phyloP scores from a whole-genome alignment of 2,797 vertebrate genomes.

The Neolamprologus multifasciatus region DNA sequence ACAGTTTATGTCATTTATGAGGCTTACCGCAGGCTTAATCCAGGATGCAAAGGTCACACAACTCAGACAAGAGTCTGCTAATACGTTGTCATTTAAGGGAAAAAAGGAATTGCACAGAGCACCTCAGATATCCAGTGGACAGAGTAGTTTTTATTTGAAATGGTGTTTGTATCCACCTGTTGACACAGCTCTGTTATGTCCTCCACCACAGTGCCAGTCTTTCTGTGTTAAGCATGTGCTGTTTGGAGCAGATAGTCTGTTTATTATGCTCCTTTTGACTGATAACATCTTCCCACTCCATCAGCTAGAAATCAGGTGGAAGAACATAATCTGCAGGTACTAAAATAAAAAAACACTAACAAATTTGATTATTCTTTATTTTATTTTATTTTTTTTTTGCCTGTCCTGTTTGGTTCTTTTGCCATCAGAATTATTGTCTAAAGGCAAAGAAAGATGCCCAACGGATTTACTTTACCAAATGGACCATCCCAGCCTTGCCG shows the following conservation, averaged over 20 bases:
- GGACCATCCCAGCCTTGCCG: no score
- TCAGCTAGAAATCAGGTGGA: neutral
- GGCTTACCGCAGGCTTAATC: neutral
- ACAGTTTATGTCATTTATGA: neutral
- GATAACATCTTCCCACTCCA: neutral
- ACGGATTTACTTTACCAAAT: no score
- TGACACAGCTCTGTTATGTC: neutral
- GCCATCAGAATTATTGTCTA: no score
- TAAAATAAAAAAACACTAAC: neutral
- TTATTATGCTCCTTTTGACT: neutral
- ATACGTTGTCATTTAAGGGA: neutral
- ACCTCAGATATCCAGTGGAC: neutral
- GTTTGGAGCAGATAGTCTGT: neutral
- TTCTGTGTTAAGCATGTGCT: neutral
- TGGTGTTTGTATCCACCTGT: neutral
- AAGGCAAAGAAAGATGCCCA: no score
- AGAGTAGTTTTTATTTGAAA: neutral
- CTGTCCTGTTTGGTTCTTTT: no score
- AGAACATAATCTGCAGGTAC: neutral
- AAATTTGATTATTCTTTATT: rapidly evolving
- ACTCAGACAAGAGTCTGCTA: neutral
- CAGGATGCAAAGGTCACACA: neutral
- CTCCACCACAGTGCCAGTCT: neutral
- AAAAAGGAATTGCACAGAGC: neutral
- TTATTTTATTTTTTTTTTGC: no score